phyloP scores from a whole-genome alignment of 1,140 invertebrate genomes.

The Ridgeia piscesae region DNA sequence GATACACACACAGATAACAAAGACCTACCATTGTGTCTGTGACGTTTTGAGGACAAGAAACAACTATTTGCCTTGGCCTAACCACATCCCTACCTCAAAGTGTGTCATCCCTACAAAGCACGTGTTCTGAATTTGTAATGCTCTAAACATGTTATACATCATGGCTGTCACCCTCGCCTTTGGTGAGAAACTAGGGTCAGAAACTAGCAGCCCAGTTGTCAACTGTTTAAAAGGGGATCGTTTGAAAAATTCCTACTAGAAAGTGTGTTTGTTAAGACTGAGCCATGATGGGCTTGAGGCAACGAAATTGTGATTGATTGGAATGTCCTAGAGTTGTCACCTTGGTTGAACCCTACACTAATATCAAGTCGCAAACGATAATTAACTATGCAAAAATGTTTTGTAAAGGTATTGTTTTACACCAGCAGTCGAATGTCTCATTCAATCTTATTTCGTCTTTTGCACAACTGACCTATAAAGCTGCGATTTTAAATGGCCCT shows the following conservation, averaged over 20 bases:
- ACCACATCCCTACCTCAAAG: background rate
- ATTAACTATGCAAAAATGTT: background rate
- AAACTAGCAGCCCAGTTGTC: background rate
- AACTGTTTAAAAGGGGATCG: background rate
- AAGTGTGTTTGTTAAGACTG: background rate
- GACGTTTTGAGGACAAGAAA: background rate
- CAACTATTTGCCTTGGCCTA: background rate
- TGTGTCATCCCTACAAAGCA: background rate
- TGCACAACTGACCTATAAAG: background rate
- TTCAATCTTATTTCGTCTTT: background rate
- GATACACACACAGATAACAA: background rate
- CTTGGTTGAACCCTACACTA: background rate
- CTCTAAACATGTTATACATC: background rate
- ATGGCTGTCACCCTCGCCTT: background rate
- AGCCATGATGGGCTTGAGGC: background rate
- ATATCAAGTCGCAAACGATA: background rate
- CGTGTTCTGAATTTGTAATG: background rate
- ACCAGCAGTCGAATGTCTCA: background rate
- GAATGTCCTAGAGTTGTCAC: background rate
- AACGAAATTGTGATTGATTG: background rate
- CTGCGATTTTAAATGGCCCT: background rate
- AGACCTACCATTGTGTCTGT: background rate
- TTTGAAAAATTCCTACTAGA: background rate
- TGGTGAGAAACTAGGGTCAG: background rate
- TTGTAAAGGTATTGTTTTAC: background rate